Conservation (phyloP, 2,888 invertebrate species). For the Siphonodentalium dalli region DNA sequence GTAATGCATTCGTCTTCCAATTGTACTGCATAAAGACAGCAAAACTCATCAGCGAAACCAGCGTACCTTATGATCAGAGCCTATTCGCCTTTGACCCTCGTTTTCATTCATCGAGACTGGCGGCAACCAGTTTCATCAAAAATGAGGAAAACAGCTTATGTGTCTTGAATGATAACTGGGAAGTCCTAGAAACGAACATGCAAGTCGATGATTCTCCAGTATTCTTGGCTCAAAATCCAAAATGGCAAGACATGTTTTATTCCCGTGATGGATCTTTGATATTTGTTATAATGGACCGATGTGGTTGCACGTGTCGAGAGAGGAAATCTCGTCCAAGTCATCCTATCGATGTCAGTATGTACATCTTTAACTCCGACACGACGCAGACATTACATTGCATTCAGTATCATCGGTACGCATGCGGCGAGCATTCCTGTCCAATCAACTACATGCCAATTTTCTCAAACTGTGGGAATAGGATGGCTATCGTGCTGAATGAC, state of each 20-base stretch:
- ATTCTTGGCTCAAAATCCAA: conserved; percentile 50
- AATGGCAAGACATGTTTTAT: conserved; percentile 55
- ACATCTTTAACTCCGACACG: conserved; percentile 59
- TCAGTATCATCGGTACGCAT: conserved; percentile 61
- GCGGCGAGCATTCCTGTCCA: conserved; percentile 60
- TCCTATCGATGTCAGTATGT: conserved; percentile 58
- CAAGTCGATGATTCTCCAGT: conserved; percentile 54
- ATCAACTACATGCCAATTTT: conserved; percentile 62
- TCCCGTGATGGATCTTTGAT: conserved; percentile 60
- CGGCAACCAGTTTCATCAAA: conserved; percentile 58
- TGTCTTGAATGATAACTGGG: conserved; percentile 53
- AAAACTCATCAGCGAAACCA: conserved; percentile 47
- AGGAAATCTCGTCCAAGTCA: conserved; percentile 56
- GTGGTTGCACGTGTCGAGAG: conserved; percentile 58
- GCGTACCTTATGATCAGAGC: conserved; percentile 46
- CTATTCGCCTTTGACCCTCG: conserved; percentile 63
- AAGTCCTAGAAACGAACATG: conserved; percentile 50
- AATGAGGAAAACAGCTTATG: conserved; percentile 58
- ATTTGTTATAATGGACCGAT: conserved; percentile 56
- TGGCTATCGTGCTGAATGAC: conserved; percentile 61
- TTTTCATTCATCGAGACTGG: conserved; percentile 54
- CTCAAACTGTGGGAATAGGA: conserved; percentile 60
- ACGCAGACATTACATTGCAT: conserved; percentile 60
- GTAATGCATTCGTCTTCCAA: conserved; percentile 50
- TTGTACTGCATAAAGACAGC: conserved; percentile 56